A percentile compares a stretch with the other conserved stretches of the same genome.
Conservation (phyloP, 2,888 invertebrate genomes). For the Sarcophaga caerulescens region DNA sequence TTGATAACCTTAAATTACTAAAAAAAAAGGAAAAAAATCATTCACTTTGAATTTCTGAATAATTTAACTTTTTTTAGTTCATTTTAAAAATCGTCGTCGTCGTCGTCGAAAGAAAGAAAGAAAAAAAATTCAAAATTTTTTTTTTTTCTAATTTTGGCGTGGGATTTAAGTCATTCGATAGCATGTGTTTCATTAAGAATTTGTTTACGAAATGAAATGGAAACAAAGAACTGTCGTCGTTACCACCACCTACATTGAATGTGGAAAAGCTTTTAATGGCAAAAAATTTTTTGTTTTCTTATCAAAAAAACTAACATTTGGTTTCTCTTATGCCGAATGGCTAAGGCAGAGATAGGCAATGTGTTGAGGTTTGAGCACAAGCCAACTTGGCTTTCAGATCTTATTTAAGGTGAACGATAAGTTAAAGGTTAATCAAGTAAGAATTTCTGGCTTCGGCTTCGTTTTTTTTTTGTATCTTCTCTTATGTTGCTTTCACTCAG, state of each 20-base stretch:
- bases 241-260: neutral
- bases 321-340: neutral
- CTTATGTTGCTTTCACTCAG: too few species aligned
- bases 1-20: too few species aligned
- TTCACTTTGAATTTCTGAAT: neutral
- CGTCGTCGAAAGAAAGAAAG: neutral
- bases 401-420: too few species aligned
- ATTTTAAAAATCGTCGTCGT: neutral
- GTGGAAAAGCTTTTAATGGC: neutral
- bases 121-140: neutral
- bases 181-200: slow-evolving; percentile 21
- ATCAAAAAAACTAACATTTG: slow-evolving; percentile 1
- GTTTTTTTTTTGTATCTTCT: too few species aligned
- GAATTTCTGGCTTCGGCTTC: too few species aligned
- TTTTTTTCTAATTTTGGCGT: neutral
- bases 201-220: neutral
- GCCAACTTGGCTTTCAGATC: too few species aligned
- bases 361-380: too few species aligned
- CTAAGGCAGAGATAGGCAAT: too few species aligned
- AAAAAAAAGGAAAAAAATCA: too few species aligned
- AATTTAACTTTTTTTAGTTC: slow-evolving; percentile 10
- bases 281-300: neutral
- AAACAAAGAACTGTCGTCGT: slow-evolving; percentile 1
- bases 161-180: slow-evolving; percentile 36
- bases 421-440: too few species aligned